A percentile compares a stretch with the other conserved stretches of the same genome.
Evolutionary conservation across 2,113 vertebrate genomes (phyloP).

Genomic region (Condylura cristata): DNA sequence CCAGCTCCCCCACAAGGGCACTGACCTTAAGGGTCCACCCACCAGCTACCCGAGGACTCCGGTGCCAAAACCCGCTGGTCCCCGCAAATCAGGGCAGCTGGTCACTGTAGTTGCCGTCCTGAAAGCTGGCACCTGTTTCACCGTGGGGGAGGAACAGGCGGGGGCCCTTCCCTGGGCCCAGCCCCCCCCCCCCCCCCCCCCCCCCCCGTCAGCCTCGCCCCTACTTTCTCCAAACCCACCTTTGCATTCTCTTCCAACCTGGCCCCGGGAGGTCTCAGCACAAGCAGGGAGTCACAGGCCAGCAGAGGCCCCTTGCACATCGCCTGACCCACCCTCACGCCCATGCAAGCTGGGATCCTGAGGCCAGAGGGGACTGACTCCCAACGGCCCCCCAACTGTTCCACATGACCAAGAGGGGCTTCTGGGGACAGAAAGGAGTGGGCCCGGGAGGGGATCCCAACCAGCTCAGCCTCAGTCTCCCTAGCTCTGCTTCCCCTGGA

Average conservation of each 20-base stretch:
- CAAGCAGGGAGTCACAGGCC: not conserved
- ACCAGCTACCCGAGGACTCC: not conserved
- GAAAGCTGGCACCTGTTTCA: not conserved
- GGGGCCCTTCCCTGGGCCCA: not conserved
- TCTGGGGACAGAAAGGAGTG: not conserved
- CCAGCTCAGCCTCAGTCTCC: no score
- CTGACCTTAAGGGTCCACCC: not conserved
- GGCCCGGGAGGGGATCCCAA: not conserved
- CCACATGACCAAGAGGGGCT: not conserved
- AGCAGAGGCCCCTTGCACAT: not conserved
- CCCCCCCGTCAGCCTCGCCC: not conserved
- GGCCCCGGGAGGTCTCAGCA: no score
- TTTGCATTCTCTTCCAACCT: not conserved
- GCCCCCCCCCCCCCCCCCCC: rapidly evolving
- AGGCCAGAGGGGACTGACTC: not conserved
- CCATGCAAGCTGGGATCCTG: not conserved
- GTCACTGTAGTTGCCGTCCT: no score
- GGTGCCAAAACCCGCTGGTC: not conserved
- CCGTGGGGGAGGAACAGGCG: not conserved
- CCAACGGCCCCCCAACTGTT: rapidly evolving
- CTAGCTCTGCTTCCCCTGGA: not conserved
- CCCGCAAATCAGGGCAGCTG: no score
- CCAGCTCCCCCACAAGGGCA: rapidly evolving
- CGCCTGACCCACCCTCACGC: not conserved
- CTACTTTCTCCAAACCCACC: not conserved